Conservation (phyloP, 2,888 invertebrate species). For the Patella pellucida region DNA sequence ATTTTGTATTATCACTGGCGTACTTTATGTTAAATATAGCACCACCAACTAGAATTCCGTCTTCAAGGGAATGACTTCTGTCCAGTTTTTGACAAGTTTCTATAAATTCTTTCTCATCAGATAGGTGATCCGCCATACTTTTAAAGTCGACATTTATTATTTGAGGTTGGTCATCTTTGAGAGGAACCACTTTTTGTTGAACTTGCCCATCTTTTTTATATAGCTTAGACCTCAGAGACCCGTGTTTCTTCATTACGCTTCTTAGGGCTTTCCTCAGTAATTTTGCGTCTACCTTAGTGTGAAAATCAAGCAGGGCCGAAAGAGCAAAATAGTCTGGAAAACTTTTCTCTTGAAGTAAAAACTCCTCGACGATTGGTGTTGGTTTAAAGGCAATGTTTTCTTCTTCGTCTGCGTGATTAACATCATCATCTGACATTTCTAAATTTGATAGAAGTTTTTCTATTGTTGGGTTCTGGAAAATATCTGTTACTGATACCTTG, state of each 20-base stretch:
- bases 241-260: constrained; percentile 3
- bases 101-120: neutral
- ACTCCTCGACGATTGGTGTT: neutral
- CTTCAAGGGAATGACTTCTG: neutral
- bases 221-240: neutral
- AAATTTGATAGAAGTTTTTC: neutral
- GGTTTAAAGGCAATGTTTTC: neutral
- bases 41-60: neutral
- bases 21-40: neutral
- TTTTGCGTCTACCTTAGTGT: neutral
- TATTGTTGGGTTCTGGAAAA: neutral
- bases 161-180: neutral
- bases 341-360: neutral
- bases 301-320: neutral
- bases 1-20: neutral
- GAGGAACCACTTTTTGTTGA: neutral
- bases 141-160: neutral
- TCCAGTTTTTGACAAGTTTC: neutral
- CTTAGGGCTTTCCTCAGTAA: neutral
- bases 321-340: neutral
- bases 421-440: neutral
- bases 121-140: neutral
- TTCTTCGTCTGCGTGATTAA: neutral
- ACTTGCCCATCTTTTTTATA: neutral
- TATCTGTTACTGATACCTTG: neutral